These are phyloP conservation scores for Rattus norvegicus DNA, from an alignment of 2,113 vertebrate species.

Conservation along the genomic window DNA sequence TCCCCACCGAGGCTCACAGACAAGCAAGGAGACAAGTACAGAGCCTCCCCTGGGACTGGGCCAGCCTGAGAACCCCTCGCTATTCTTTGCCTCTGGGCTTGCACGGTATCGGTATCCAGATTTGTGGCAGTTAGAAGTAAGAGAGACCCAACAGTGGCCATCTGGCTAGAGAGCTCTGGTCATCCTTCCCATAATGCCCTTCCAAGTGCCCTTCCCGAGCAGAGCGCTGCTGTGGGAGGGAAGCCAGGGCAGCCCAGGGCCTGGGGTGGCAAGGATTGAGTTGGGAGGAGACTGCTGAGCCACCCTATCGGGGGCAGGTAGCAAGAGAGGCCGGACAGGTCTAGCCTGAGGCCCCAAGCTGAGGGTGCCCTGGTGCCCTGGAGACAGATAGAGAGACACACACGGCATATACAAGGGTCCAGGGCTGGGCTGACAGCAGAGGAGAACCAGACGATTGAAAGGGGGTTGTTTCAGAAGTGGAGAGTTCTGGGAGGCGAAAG, in stretches of 20 bases:
- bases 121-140: not conserved
- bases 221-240: too few species aligned
- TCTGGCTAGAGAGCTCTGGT: not conserved
- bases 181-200: not conserved
- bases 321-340: not conserved
- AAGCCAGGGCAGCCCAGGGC: not conserved
- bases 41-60: not conserved
- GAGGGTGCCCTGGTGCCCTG: not conserved
- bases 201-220: not conserved
- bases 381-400: not conserved
- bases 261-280: not conserved
- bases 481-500: not conserved
- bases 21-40: not conserved
- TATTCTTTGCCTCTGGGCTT: not conserved
- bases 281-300: not conserved
- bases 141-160: not conserved
- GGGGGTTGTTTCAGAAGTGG: not conserved
- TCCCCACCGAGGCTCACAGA: not conserved
- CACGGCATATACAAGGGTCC: not conserved
- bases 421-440: not conserved
- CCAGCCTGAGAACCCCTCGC: not conserved
- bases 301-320: not conserved
- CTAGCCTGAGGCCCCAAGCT: not conserved
- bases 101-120: not conserved
- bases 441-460: too few species aligned